Evolutionary conservation across 2,797 vertebrate genomes (phyloP), one percentile per base, ranked within the genome.

Genomic region (Graptemys geographica): DNA sequence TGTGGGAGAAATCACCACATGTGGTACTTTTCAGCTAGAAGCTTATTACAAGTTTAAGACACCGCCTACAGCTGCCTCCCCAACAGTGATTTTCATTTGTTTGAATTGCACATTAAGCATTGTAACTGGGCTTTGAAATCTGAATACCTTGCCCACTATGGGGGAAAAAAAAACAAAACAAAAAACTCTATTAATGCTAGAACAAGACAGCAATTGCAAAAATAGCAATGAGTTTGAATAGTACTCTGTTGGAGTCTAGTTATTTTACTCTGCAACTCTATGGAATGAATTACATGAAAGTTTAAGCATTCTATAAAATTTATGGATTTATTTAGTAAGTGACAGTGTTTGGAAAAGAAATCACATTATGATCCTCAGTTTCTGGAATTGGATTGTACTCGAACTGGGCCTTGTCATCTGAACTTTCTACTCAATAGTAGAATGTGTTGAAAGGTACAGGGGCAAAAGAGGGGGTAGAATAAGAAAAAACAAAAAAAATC

Each of bases 71-170:
- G 84, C 49, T 90, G 19, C 78, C 55, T 93, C 33, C 81, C 62
- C 57, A 53, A 44, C 33, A 69, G 49, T 56, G 78, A 84, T 84
- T 88, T 81, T 88, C 53, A 81, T 93, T 85, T 84, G 74, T 52
- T 44, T 69, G 47, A 90, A 84, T 87, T 87, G 56, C 82, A 90
- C n/a, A 88, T 51, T 79, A 76, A 62, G 21, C 27, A 78, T 81
- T 69, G 8, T 90, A 88, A 94, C 55, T 88, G 78, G 65, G 62
- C 28, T 18, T 88, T 90, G 55, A 81, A 65, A 90, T 90, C 55
- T 56, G 44, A 94, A 88, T 78, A n/a, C 41, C 52, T 93, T 56
- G 65, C 56, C 65, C 51, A 56, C 37, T 57, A n/a, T n/a, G n/a
- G 49, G 37, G 69, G 6, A 2, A 31, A 28, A 8, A 62, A 12